Evolutionary conservation across 2,113 vertebrate species (phyloP).

Genomic region (Eleginops maclovinus): DNA sequence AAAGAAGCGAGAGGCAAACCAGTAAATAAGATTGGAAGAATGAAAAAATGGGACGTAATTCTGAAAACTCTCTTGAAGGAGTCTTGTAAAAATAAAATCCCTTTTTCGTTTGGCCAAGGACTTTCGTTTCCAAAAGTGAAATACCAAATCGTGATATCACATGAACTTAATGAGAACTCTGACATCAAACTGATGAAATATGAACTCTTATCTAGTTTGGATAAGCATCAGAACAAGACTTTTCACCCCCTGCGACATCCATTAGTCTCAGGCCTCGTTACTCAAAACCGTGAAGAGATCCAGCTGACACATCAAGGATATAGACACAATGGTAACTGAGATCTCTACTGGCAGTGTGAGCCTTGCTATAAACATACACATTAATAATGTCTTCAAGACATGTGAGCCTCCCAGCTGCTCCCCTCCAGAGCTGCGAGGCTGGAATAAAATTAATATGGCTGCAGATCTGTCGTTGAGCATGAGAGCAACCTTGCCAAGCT

Average conservation of each 20-base stretch:
- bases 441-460: constrained; percentile 53
- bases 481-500: constrained; percentile 41
- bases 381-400: constrained; percentile 67
- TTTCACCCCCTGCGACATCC: constrained; percentile 19
- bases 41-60: constrained; percentile 41
- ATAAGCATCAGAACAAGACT: constrained; percentile 47
- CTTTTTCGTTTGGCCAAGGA: constrained; percentile 52
- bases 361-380: constrained; percentile 52
- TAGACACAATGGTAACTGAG: constrained; percentile 37
- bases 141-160: constrained; percentile 34
- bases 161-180: constrained; percentile 41
- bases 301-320: constrained; percentile 56
- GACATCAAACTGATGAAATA: constrained; percentile 57
- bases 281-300: constrained; percentile 65
- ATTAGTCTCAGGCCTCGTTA: constrained; percentile 56
- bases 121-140: constrained; percentile 39
- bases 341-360: constrained; percentile 55
- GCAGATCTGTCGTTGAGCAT: constrained; percentile 44
- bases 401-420: constrained; percentile 68
- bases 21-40: constrained; percentile 34
- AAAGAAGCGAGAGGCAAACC: constrained; percentile 25
- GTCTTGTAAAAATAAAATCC: constrained; percentile 48
- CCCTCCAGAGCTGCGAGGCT: constrained; percentile 41
- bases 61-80: constrained; percentile 49
- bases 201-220: constrained; percentile 59